A percentile compares a stretch with the other conserved stretches of the same genome.
phyloP scores from a whole-genome alignment of 2,888 invertebrate species.

The Agrochola macilenta region DNA sequence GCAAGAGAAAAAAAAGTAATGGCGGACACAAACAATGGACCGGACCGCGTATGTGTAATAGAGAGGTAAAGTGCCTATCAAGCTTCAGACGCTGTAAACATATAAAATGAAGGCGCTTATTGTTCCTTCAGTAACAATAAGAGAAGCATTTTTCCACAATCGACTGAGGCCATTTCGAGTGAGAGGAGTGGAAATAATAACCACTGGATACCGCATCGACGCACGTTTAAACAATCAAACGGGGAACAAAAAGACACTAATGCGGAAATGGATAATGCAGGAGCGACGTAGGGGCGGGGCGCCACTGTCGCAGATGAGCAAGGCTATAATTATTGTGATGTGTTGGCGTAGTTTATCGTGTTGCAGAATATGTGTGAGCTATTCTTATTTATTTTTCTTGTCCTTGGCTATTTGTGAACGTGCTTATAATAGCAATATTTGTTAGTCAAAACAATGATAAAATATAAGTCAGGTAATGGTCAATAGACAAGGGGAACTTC shows the following conservation, averaged over 20 bases:
- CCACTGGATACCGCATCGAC: constrained; percentile 89
- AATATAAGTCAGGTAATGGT: neutral
- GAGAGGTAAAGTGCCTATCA: constrained; percentile 86
- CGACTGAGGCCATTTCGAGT: constrained; percentile 88
- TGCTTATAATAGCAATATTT: neutral
- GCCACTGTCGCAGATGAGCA: constrained; percentile 48
- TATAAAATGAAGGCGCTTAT: constrained; percentile 89
- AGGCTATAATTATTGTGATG: constrained; percentile 18
- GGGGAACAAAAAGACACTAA: constrained; percentile 89
- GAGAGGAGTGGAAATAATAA: constrained; percentile 88
- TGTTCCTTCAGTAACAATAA: constrained; percentile 89
- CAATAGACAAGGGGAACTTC: neutral
- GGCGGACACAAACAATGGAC: constrained; percentile 77
- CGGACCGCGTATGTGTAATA: constrained; percentile 78
- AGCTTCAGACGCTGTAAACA: constrained; percentile 88
- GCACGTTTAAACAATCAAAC: constrained; percentile 90
- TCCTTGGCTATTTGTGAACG: neutral
- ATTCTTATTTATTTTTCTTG: neutral
- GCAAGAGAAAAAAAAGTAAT: constrained; percentile 71
- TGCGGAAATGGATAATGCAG: constrained; percentile 89
- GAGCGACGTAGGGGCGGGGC: constrained; percentile 68
- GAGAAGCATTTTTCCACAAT: constrained; percentile 89
- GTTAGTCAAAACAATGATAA: too few relatives aligned
- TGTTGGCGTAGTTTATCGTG: neutral
- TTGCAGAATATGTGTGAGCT: neutral